A percentile compares a stretch with the other conserved stretches of the same genome.
These are phyloP conservation scores for Oceanodroma leucorhoa DNA, from an alignment of 2,797 vertebrate species.

Conservation along the genomic window DNA sequence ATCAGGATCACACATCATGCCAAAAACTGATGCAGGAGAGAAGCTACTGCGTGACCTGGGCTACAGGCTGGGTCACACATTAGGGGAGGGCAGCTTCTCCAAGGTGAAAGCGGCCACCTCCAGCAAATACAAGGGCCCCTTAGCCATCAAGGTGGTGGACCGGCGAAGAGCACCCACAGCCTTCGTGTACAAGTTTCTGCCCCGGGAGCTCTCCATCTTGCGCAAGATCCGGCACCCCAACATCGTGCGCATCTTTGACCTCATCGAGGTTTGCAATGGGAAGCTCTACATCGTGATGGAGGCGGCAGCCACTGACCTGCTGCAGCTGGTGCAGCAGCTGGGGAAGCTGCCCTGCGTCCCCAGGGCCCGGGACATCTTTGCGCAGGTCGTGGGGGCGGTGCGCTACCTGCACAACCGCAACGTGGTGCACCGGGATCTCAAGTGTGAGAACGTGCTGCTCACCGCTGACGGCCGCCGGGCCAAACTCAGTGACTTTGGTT, in stretches of 20 bases:
- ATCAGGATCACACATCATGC: background rate
- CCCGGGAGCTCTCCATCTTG: conserved; percentile 75
- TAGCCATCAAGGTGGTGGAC: conserved; percentile 83
- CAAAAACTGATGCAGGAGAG: conserved; percentile 53
- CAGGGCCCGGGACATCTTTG: conserved; percentile 74
- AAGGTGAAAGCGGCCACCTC: conserved; percentile 80
- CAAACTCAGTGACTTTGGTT: conserved; percentile 80
- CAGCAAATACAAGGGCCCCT: conserved; percentile 71
- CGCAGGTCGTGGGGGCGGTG: conserved; percentile 75
- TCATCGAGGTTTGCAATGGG: conserved; percentile 75
- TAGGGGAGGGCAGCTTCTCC: conserved; percentile 81
- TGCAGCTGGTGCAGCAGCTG: conserved; percentile 69
- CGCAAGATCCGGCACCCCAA: conserved; percentile 75
- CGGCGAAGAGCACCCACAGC: conserved; percentile 55
- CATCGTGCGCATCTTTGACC: conserved; percentile 74
- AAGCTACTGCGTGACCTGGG: conserved; percentile 73
- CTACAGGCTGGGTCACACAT: conserved; percentile 71
- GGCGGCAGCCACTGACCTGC: conserved; percentile 74
- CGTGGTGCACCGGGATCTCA: conserved; percentile 80
- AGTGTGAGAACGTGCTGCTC: conserved; percentile 82
- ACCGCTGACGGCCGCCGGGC: conserved; percentile 64
- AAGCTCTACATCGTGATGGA: conserved; percentile 83
- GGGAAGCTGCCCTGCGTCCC: conserved; percentile 65
- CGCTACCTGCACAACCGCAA: conserved; percentile 77
- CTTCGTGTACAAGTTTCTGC: conserved; percentile 77